phyloP scores from a whole-genome alignment of 1,140 invertebrate species.

The Melipona quadrifasciata region DNA sequence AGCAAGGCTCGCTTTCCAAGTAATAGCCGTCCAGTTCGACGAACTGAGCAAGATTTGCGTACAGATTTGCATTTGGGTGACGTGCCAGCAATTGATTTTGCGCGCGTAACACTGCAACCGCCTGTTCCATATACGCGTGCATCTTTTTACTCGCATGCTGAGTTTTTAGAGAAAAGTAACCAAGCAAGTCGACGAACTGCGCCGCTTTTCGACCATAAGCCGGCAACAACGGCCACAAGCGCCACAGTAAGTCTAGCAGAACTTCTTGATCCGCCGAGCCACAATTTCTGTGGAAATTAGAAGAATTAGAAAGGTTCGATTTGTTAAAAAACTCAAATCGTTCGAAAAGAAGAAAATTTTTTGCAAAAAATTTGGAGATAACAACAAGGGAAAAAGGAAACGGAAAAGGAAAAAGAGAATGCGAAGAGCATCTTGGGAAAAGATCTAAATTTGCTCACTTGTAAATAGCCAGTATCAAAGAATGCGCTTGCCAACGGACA shows the following conservation, averaged over 20 bases:
- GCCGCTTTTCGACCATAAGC: constrained; percentile 95
- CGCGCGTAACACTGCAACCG: constrained; percentile 90
- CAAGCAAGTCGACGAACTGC: constrained; percentile 97
- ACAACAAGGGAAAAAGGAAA: too few relatives aligned
- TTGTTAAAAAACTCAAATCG: background rate
- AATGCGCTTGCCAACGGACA: constrained; percentile 97
- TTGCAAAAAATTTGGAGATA: background rate
- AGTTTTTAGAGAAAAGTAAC: constrained; percentile 95
- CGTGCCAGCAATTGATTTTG: constrained; percentile 94
- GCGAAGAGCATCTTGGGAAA: constrained; percentile 1
- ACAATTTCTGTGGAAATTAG: constrained; percentile 84
- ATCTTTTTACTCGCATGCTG: constrained; percentile 84
- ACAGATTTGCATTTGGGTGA: constrained; percentile 97
- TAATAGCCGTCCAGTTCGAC: constrained; percentile 98
- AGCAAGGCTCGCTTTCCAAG: constrained; percentile 97
- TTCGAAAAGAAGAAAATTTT: too few relatives aligned
- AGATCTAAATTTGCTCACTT: constrained; percentile 83
- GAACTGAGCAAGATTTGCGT: constrained; percentile 94
- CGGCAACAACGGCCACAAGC: constrained; percentile 94
- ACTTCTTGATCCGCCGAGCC: constrained; percentile 88
- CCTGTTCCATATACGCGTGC: constrained; percentile 91
- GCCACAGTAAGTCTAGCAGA: constrained; percentile 93
- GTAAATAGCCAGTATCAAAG: constrained; percentile 91
- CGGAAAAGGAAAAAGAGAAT: background rate
- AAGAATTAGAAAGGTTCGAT: background rate